These are phyloP conservation scores for Cotesia typhae DNA, from an alignment of 1,140 invertebrate genomes.

Conservation along the genomic window DNA sequence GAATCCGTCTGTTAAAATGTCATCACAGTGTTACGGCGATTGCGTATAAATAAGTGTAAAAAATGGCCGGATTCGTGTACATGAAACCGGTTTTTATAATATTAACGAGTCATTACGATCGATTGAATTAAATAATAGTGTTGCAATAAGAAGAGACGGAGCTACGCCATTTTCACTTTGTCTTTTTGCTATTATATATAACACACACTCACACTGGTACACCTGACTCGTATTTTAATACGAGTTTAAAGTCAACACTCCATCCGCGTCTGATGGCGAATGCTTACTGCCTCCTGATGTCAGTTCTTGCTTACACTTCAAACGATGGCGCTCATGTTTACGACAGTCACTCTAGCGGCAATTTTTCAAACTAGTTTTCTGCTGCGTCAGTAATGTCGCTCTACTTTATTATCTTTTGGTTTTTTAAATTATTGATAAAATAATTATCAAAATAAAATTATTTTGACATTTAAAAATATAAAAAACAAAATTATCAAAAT, in stretches of 20 bases:
- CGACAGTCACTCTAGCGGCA: too few species aligned
- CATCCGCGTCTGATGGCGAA: slow-evolving; percentile 42
- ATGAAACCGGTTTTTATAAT: background rate
- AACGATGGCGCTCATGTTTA: too few species aligned
- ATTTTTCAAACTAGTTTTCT: too few species aligned
- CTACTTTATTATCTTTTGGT: too few species aligned
- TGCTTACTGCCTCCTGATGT: slow-evolving; percentile 21
- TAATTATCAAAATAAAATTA: too few species aligned
- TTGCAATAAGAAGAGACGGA: slow-evolving; percentile 23
- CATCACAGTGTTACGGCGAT: background rate
- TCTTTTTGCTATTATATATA: slow-evolving; percentile 27
- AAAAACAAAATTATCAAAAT: too few species aligned
- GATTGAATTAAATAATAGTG: slow-evolving; percentile 1
- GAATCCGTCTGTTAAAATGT: slow-evolving; percentile 2
- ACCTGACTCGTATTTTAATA: slow-evolving; percentile 34
- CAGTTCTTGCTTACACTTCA: slow-evolving; percentile 6
- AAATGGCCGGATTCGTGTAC: background rate
- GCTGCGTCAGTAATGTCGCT: too few species aligned
- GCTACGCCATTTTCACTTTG: slow-evolving; percentile 53
- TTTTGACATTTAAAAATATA: too few species aligned
- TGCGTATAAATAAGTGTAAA: background rate
- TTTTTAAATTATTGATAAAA: too few species aligned
- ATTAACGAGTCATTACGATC: background rate
- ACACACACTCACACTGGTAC: background rate
- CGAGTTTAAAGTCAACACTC: slow-evolving; percentile 46